These are phyloP conservation scores for Alca torda DNA, from an alignment of 2,797 vertebrate species.

Conservation along the genomic window DNA sequence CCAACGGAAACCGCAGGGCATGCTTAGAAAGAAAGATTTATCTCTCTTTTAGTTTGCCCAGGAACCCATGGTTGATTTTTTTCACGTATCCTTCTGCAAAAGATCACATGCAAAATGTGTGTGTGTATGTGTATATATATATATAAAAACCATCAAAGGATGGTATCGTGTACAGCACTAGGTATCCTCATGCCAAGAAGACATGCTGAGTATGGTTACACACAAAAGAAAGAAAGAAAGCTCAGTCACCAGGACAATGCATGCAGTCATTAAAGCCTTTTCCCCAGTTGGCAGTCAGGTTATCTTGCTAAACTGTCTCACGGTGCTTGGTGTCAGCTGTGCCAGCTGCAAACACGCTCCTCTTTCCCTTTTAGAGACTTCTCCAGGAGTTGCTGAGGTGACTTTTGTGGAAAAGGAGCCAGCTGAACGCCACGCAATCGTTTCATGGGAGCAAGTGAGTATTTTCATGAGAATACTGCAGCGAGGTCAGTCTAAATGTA, in stretches of 20 bases:
- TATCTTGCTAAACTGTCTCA: neutral
- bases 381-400: slow-evolving; percentile 90
- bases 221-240: neutral
- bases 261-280: neutral
- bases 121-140: neutral
- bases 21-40: neutral
- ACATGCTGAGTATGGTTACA: neutral
- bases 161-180: neutral
- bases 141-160: neutral
- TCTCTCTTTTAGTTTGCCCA: neutral
- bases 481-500: neutral
- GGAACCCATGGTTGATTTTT: neutral
- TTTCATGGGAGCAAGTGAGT: slow-evolving; percentile 95
- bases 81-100: neutral
- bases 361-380: slow-evolving; percentile 80
- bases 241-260: neutral
- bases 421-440: slow-evolving; percentile 87
- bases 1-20: neutral
- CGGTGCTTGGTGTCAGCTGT: neutral
- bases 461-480: neutral
- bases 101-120: neutral
- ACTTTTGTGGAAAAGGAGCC: slow-evolving; percentile 87
- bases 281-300: neutral
- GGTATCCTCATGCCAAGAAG: neutral
- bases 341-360: neutral